Evolutionary conservation across 2,888 invertebrate species (phyloP), one percentile per base, ranked within the genome.

Genomic region (Drosophila helvetica): DNA sequence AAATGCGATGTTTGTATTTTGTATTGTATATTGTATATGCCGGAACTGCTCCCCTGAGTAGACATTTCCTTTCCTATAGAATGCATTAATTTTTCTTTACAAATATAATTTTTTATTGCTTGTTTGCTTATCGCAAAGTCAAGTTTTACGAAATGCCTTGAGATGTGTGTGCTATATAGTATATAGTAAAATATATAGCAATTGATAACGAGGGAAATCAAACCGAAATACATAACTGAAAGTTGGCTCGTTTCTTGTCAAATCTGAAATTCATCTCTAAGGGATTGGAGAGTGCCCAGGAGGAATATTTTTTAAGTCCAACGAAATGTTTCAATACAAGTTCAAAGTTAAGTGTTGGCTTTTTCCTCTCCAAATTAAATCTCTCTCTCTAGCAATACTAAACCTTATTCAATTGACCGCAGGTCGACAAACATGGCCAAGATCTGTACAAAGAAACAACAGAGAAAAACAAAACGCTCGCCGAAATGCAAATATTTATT

Each of bases 401-500:
- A 38, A n/a, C 15, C 2, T 7, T 38, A 38, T n/a, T n/a, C 15
- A 38, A 15, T 38, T 38, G 38, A 38, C 38, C 38, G 38, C 38
- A 38, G 38, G 38, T 38, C 38, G 38, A 38, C 38, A 38, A 38
- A 38, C 38, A 38, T 38, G 15, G 38, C 5, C 38, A 38, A 38
- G 38, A 38, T 38, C 38, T 38, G n/a, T 38, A 15, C 38, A 38
- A n/a, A 17, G 15, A n/a, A 38, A 38, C 7, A 22, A 12, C 17
- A 42, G 30, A 25, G 19, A 48, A 10, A 48, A 6, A 54, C 17
- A 17, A 33, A 22, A 67, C 65, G 67, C 70, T 74, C 70, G 33
- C 58, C 71, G 75, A 61, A 54, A 69, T 4, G 67, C 81, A 86
- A 86, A 88, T 88, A 88, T 86, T 88, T 86, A 81, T 70, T 75